Conservation (phyloP, 2,797 vertebrate genomes). For the Malacoctenus gilli region DNA sequence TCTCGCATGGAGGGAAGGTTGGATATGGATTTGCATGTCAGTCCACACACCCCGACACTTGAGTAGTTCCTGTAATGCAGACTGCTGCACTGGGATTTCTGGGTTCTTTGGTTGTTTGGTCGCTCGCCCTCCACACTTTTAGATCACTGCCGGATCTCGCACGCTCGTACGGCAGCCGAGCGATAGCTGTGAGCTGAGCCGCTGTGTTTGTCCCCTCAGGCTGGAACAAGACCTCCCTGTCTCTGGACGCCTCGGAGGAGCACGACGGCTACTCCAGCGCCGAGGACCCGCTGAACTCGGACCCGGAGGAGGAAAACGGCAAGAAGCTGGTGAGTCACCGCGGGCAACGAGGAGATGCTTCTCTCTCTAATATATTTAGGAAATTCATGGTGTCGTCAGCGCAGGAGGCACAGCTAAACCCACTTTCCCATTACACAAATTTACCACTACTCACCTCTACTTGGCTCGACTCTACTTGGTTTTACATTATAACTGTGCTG, state of each 20-base stretch:
- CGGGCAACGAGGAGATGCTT: too few species aligned
- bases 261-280: constrained; percentile 93
- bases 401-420: too few species aligned
- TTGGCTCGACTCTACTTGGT: too few species aligned
- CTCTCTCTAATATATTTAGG: too few species aligned
- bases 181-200: too few species aligned
- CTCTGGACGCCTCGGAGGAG: constrained; percentile 90
- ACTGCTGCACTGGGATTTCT: constrained; percentile 35
- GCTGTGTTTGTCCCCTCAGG: constrained; percentile 76
- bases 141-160: constrained; percentile 12
- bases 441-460: too few species aligned
- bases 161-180: too few species aligned
- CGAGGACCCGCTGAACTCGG: constrained; percentile 94
- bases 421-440: too few species aligned
- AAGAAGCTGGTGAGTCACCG: constrained; percentile 88
- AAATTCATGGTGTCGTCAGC: too few species aligned
- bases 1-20: constrained; percentile 18
- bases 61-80: constrained; percentile 6
- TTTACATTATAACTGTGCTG: too few species aligned
- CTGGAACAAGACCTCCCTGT: constrained; percentile 90
- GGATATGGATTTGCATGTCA: constrained; percentile 50
- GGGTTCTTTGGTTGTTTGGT: too few species aligned
- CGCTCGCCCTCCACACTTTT: constrained; percentile 9
- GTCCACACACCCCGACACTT: not conserved
- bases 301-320: constrained; percentile 89